Evolutionary conservation across 1,140 invertebrate genomes (phyloP), one percentile per base, ranked within the genome.

Genomic region (Drosophila lacteicornis): DNA sequence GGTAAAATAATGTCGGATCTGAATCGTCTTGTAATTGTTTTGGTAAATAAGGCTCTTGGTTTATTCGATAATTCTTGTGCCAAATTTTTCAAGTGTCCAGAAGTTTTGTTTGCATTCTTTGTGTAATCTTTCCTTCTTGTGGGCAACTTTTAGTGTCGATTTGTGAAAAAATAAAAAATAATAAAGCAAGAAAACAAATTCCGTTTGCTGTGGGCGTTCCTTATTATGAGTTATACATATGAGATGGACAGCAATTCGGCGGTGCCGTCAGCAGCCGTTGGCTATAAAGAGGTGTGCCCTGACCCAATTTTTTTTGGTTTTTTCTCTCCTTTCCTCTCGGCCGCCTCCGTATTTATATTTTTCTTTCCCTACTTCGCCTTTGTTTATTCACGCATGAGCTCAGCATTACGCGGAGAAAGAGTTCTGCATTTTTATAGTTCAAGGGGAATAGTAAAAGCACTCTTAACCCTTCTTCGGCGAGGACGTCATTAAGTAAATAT

Each of bases 201-300:
- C 68, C 47, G 67, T 45, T 65, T 66, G 71, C 59, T 78, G 82
- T 85, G 60, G 82, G 82, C 82, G 82, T 82, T 81, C 61, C 78
- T 85, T 75, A 47, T 78, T 81, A 79, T 81, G 74, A 81, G 74
- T 78, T 84, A 85, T 85, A 80, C 67, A 75, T 83, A 47, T 68
- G 63, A 75, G 59, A 65, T 69, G 78, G 60, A 25, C 47, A 67
- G 47, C n/a, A 13, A 67, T 55, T 69, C 62, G 74, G 50, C 60
- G 67, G 51, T 67, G 68, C 65, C 57, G 74, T 77, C 78, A 85
- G 82, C 77, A 80, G 81, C 82, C 77, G 55, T 65, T 53, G 69
- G 82, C 82, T 67, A 85, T 75, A 85, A 86, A 82, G 75, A 78
- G 82, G 82, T 85, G 82, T 85, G 82, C 82, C 82, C 82, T 85